Conservation (phyloP, 2,113 vertebrate species). For the Petromus typicus region DNA sequence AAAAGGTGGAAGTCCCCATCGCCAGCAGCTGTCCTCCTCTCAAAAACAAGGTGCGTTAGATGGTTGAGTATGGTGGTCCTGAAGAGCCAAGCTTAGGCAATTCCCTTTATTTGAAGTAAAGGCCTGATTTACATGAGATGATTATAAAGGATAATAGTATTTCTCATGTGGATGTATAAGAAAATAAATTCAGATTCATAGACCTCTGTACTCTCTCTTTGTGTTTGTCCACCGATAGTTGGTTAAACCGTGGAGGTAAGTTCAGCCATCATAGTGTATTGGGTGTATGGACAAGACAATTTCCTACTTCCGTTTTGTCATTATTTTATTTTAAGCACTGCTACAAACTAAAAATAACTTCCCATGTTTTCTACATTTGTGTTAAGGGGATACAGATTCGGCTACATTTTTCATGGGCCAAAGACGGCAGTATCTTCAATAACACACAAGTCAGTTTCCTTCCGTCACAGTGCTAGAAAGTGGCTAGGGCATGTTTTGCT, state of each 20-base stretch:
- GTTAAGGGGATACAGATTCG: neutral
- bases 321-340: conserved; percentile 42
- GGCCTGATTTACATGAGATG: neutral
- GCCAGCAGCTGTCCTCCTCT: neutral
- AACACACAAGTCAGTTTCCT: neutral
- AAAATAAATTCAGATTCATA: neutral
- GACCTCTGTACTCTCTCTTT: neutral
- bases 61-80: neutral
- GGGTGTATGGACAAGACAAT: neutral
- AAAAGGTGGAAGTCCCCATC: neutral
- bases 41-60: conserved; percentile 14
- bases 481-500: neutral
- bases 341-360: conserved; percentile 42
- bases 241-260: neutral
- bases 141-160: neutral
- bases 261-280: neutral
- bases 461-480: neutral
- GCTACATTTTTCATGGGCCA: neutral
- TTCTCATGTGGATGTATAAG: neutral
- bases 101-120: neutral
- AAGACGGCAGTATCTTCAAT: neutral
- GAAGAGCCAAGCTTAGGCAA: no score
- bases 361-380: neutral
- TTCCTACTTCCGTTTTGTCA: neutral
- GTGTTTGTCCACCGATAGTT: conserved; percentile 23